A percentile compares a stretch with the other conserved stretches of the same genome.
These are phyloP conservation scores for Wasmannia auropunctata DNA, from an alignment of 1,140 invertebrate species.

Conservation along the genomic window DNA sequence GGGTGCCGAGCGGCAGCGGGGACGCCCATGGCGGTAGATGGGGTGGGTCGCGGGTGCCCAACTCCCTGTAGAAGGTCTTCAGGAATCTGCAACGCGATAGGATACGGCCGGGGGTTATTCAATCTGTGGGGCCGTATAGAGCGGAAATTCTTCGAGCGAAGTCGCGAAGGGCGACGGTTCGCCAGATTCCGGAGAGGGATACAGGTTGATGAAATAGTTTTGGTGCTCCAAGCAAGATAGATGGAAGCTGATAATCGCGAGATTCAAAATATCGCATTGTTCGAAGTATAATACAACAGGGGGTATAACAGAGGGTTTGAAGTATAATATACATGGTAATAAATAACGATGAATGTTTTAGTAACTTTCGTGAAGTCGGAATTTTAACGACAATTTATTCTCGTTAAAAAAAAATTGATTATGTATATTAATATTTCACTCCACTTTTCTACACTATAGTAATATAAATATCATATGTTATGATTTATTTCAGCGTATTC, in stretches of 20 bases:
- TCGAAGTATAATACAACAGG: background rate
- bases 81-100: constrained; percentile 79
- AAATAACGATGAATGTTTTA: background rate
- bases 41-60: constrained; percentile 82
- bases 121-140: constrained; percentile 30
- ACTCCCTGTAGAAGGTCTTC: constrained; percentile 83
- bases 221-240: constrained; percentile 6
- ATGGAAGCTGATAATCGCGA: background rate
- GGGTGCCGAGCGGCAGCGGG: constrained; percentile 81
- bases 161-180: constrained; percentile 16
- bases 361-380: background rate
- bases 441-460: background rate
- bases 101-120: constrained; percentile 15
- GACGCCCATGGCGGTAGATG: constrained; percentile 83
- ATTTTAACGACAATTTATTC: background rate
- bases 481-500: background rate
- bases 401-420: background rate
- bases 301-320: no score
- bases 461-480: background rate
- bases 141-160: constrained; percentile 44
- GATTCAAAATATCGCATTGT: constrained; percentile 25
- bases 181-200: constrained; percentile 4
- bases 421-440: background rate
- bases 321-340: background rate
- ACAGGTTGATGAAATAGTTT: constrained; percentile 48